Percentiles rank a stretch among this genome's conserved stretches.
phyloP scores from a whole-genome alignment of 2,797 vertebrate genomes.

The Oceanodroma leucorhoa region DNA sequence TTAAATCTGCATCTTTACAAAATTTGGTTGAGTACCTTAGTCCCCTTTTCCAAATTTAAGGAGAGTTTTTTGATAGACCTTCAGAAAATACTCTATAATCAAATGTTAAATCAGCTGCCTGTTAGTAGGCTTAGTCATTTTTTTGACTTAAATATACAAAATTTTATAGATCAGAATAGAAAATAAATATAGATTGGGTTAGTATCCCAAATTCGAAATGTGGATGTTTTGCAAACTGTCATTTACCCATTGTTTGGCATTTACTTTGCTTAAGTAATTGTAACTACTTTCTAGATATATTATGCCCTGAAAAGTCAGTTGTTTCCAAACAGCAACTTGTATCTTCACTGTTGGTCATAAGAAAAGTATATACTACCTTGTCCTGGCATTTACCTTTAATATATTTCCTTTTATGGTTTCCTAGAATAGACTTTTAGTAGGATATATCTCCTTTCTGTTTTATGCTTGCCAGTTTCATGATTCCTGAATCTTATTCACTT shows the following conservation, averaged over 20 bases:
- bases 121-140: not conserved
- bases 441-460: not conserved
- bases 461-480: not conserved
- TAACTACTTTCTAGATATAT: not conserved
- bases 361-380: not conserved
- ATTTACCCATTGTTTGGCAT: not conserved
- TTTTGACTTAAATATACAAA: not conserved
- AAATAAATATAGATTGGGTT: not conserved
- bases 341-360: not conserved
- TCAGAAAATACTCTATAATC: not conserved
- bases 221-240: not conserved
- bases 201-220: not conserved
- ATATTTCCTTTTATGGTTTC: not conserved
- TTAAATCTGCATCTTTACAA: not conserved
- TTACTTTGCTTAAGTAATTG: not conserved
- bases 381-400: not conserved
- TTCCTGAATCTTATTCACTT: not conserved
- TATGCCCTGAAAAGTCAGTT: not conserved
- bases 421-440: not conserved
- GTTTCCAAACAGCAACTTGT: not conserved
- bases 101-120: not conserved
- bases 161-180: not conserved
- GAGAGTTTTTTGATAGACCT: not conserved
- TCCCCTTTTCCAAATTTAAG: not conserved
- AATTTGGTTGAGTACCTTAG: not conserved